phyloP scores from a whole-genome alignment of 53 echinoderm and acorn worm genomes.

The Pentamera pediparva region DNA sequence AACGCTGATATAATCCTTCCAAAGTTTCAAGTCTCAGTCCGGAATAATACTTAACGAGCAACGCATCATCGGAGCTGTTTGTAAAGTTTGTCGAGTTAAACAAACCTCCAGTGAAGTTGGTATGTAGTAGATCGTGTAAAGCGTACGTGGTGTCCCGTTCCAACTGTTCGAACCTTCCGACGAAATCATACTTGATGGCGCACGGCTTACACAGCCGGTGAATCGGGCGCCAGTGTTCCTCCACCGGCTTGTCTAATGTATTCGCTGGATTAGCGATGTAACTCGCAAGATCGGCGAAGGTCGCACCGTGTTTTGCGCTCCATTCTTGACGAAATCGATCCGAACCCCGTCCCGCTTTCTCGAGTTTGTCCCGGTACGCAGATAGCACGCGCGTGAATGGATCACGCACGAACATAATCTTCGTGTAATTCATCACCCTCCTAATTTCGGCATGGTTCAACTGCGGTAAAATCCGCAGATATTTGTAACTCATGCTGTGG shows the following conservation, averaged over 20 bases:
- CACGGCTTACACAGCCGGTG: no score
- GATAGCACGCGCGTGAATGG: slow-evolving; percentile 66
- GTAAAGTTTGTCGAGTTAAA: slow-evolving; percentile 46
- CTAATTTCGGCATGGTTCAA: no score
- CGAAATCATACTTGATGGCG: no score
- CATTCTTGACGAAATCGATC: slow-evolving; percentile 28
- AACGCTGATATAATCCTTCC: no score
- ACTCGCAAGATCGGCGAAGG: slow-evolving; percentile 68
- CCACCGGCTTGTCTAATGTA: slow-evolving; percentile 22
- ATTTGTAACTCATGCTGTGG: no score
- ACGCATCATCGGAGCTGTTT: slow-evolving; percentile 38
- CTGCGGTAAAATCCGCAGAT: no score
- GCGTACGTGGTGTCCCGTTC: slow-evolving; percentile 31
- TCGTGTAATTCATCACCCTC: slow-evolving; percentile 79
- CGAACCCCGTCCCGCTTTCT: neutral
- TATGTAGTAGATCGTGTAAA: neutral
- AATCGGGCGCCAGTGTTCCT: slow-evolving; percentile 84
- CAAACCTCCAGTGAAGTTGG: neutral
- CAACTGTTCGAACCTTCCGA: no score
- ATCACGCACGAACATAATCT: slow-evolving; percentile 82
- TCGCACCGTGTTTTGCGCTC: slow-evolving; percentile 12
- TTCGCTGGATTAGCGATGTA: slow-evolving; percentile 41
- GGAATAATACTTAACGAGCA: neutral
- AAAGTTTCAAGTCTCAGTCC: no score
- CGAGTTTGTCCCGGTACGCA: slow-evolving; percentile 70